Conservation (phyloP, 1,140 invertebrate genomes). For the Homarus americanus region DNA sequence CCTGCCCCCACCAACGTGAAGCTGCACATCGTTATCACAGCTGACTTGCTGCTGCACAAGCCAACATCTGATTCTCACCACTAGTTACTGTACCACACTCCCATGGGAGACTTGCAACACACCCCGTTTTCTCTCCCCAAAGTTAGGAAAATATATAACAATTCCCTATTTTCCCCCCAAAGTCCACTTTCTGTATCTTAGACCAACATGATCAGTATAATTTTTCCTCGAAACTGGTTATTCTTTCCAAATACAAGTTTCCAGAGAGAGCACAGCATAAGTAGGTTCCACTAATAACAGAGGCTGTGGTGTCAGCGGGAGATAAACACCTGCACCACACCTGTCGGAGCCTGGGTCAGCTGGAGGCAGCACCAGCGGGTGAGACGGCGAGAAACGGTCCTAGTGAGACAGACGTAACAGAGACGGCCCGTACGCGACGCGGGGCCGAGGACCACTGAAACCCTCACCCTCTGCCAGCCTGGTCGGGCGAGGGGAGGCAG, state of each 20-base stretch:
- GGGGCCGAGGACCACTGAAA: constrained; percentile 5
- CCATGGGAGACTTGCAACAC: background rate
- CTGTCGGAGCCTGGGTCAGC: background rate
- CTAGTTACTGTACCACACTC: constrained; percentile 23
- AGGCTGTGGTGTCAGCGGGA: too few relatives aligned
- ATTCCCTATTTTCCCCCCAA: background rate
- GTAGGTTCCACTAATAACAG: too few relatives aligned
- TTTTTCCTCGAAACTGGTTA: background rate
- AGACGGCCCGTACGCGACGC: background rate
- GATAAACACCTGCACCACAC: too few relatives aligned
- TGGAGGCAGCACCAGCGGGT: too few relatives aligned
- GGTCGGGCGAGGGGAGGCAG: background rate
- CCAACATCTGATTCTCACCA: background rate
- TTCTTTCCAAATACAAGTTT: too few relatives aligned
- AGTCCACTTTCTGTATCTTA: background rate
- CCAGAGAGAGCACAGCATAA: too few relatives aligned
- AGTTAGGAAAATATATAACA: background rate
- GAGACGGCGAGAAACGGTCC: background rate
- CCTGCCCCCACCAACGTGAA: background rate
- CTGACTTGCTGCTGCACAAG: background rate
- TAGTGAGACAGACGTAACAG: background rate
- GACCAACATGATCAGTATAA: background rate
- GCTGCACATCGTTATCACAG: constrained; percentile 1
- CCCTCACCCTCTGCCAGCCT: background rate
- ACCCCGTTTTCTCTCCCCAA: constrained; percentile 8